A percentile compares a stretch with the other conserved stretches of the same genome.
phyloP scores from a whole-genome alignment of 2,888 invertebrate genomes.

The Arctia plantaginis region DNA sequence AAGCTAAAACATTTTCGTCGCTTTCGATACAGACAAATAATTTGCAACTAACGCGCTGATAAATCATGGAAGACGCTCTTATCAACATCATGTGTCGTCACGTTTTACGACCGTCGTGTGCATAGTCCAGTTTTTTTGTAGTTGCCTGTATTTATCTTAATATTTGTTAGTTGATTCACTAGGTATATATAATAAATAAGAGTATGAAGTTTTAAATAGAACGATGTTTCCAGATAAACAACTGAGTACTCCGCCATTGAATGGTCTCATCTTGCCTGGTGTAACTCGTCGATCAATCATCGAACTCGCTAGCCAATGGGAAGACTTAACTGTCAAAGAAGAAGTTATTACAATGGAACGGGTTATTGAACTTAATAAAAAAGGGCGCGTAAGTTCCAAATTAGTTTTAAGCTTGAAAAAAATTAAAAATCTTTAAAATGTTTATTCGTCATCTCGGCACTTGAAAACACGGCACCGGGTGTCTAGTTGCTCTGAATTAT shows the following conservation, averaged over 20 bases:
- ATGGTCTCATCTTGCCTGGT: constrained; percentile 98
- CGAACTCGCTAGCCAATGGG: constrained; percentile 93
- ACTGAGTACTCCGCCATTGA: constrained; percentile 96
- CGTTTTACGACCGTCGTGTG: not conserved
- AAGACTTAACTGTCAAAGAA: constrained; percentile 94
- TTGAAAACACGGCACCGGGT: too few relatives aligned
- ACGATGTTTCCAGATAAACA: constrained; percentile 90
- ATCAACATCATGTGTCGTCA: not conserved
- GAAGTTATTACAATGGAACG: constrained; percentile 94
- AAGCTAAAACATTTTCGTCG: not conserved
- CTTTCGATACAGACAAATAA: not conserved
- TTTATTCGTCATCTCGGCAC: too few relatives aligned
- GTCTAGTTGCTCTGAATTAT: too few relatives aligned
- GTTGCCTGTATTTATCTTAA: not conserved
- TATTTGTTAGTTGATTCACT: not conserved
- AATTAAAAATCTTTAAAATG: too few relatives aligned
- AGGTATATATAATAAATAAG: not conserved
- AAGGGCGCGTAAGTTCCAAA: constrained; percentile 91
- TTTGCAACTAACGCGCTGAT: not conserved
- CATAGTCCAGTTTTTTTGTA: not conserved
- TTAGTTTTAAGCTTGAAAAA: not conserved
- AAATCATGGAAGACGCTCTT: not conserved
- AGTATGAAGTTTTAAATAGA: not conserved
- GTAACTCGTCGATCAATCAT: constrained; percentile 96
- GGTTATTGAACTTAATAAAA: constrained; percentile 89